Conservation (phyloP, 2,113 vertebrate species). For the Pipa parva region DNA sequence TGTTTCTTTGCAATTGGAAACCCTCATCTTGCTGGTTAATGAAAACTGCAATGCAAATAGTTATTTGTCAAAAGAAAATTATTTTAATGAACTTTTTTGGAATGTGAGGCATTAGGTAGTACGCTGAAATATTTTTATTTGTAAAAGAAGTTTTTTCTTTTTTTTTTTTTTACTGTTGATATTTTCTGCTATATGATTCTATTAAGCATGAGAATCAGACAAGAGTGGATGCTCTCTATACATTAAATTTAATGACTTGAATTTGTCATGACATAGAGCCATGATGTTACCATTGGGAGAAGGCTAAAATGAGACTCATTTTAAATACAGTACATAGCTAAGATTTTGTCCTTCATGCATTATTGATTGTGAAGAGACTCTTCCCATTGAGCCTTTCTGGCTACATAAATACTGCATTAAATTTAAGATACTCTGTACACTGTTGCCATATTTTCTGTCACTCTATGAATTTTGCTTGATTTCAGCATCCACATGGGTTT, state of each 20-base stretch:
- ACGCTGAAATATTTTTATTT: neutral
- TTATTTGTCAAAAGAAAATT: too few species aligned
- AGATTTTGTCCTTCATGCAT: conserved; percentile 27
- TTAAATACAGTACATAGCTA: neutral
- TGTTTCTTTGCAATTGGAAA: too few species aligned
- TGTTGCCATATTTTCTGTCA: neutral
- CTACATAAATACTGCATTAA: conserved; percentile 24
- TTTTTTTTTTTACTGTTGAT: neutral
- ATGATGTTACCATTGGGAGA: neutral
- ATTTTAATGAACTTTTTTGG: too few species aligned
- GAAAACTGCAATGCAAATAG: too few species aligned
- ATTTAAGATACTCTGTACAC: neutral
- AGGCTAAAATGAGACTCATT: neutral
- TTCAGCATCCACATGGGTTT: conserved; percentile 11
- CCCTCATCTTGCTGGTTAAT: too few species aligned
- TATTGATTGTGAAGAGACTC: conserved; percentile 19
- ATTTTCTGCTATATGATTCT: neutral
- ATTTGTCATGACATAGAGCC: neutral
- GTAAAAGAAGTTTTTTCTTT: too few species aligned
- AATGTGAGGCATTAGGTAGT: too few species aligned
- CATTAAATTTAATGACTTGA: neutral
- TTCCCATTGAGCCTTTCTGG: conserved; percentile 5
- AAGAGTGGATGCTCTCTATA: too few species aligned
- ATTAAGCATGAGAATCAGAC: neutral
- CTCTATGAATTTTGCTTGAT: conserved; percentile 2